phyloP scores from a whole-genome alignment of 2,113 vertebrate species.

The Dendropsophus ebraccatus region DNA sequence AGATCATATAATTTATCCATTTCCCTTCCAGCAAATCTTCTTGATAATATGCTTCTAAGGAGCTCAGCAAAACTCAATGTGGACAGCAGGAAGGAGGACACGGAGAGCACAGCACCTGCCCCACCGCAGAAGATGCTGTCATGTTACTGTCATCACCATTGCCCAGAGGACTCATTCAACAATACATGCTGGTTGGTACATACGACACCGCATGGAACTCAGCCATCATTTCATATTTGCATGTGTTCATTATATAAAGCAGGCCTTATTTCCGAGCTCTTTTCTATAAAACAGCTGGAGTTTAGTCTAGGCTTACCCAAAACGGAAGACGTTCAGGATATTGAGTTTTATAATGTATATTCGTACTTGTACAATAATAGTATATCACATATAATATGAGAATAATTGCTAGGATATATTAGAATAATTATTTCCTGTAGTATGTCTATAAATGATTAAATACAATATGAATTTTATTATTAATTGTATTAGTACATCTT shows the following conservation, averaged over 20 bases:
- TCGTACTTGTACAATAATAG: neutral
- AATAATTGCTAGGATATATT: too few relatives aligned
- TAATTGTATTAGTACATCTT: neutral
- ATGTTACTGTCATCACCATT: slow-evolving; percentile 92
- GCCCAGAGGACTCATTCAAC: slow-evolving; percentile 90
- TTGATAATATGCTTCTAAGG: slow-evolving; percentile 85
- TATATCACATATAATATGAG: neutral
- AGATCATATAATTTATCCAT: slow-evolving; percentile 36
- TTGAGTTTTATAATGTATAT: neutral
- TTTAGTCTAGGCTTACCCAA: neutral
- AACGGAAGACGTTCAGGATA: neutral
- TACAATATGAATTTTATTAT: too few relatives aligned
- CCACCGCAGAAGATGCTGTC: slow-evolving; percentile 81
- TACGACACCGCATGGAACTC: neutral
- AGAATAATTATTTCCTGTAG: too few relatives aligned
- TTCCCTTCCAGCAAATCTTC: slow-evolving; percentile 74
- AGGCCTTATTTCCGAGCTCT: neutral
- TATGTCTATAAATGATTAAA: neutral
- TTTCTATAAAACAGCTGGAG: neutral
- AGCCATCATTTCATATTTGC: neutral
- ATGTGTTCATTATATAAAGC: neutral
- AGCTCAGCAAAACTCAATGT: slow-evolving; percentile 81
- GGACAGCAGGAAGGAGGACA: slow-evolving; percentile 78
- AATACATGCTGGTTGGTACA: slow-evolving; percentile 92
- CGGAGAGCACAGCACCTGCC: slow-evolving; percentile 77